Conservation (phyloP, 2,888 invertebrate genomes). For the Tineola bisselliella region DNA sequence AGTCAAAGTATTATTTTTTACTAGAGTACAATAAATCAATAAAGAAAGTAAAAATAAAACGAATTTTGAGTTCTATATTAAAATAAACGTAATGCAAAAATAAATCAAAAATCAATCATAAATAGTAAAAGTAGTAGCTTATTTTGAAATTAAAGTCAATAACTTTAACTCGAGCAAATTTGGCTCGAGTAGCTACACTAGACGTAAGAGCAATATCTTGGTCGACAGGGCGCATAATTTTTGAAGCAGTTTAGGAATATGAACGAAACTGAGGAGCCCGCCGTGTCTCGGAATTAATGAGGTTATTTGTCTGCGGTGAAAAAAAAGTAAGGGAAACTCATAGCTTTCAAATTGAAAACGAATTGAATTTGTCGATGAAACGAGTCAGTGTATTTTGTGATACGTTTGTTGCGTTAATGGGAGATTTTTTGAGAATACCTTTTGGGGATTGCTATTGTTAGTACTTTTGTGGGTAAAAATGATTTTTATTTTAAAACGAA, state of each 20-base stretch:
- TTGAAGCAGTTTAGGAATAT: conserved; percentile 1
- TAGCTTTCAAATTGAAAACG: conserved; percentile 37
- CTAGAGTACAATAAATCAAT: too few relatives aligned
- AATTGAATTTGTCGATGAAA: conserved; percentile 44
- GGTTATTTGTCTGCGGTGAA: conserved; percentile 40
- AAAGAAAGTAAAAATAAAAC: too few relatives aligned
- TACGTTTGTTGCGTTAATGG: not conserved
- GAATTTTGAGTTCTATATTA: too few relatives aligned
- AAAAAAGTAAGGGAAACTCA: conserved; percentile 23
- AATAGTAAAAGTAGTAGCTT: too few relatives aligned
- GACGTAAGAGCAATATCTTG: conserved; percentile 18
- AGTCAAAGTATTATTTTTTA: too few relatives aligned
- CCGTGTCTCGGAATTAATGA: conserved; percentile 48
- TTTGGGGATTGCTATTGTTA: not conserved
- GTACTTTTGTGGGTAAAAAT: not conserved
- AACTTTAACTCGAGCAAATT: too few relatives aligned
- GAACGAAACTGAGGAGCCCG: conserved; percentile 15
- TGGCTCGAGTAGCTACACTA: too few relatives aligned
- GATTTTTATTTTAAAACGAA: too few relatives aligned
- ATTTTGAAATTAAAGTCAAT: too few relatives aligned
- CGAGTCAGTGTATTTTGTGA: conserved; percentile 9
- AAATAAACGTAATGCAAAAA: too few relatives aligned
- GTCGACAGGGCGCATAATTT: conserved; percentile 14
- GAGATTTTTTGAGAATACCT: not conserved
- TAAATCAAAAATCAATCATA: too few relatives aligned